Conservation (phyloP, 2,113 vertebrate genomes). For the Rhipidura dahli region DNA sequence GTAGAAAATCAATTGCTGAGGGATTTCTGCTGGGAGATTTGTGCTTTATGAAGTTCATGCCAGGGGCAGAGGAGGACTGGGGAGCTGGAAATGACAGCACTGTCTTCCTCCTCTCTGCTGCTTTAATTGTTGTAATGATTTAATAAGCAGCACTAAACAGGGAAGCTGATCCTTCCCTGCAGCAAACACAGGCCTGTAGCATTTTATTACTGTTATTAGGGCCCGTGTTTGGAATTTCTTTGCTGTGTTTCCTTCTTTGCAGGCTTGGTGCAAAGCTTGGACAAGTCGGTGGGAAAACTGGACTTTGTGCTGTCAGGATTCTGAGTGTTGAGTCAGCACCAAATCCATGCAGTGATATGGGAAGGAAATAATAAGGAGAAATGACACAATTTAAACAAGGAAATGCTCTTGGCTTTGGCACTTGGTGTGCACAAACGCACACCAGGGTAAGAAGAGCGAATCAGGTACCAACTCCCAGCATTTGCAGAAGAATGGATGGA, state of each 20-base stretch:
- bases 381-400: background rate
- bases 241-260: background rate
- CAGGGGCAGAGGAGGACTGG: background rate
- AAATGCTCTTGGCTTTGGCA: background rate
- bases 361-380: background rate
- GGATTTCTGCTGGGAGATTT: background rate
- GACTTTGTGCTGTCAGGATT: background rate
- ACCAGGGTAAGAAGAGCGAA: background rate
- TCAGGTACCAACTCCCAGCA: background rate
- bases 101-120: background rate
- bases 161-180: constrained; percentile 12
- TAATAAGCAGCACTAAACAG: constrained; percentile 1
- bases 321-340: background rate
- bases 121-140: constrained; percentile 56
- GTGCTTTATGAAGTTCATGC: constrained; percentile 12
- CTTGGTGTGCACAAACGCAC: fast-evolving
- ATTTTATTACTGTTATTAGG: background rate
- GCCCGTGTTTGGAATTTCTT: background rate
- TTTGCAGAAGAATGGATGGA: background rate
- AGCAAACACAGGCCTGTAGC: background rate
- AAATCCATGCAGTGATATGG: fast-evolving
- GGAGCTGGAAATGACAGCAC: background rate
- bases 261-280: background rate
- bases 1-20: background rate
- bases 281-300: background rate